Base-by-base conservation (phyloP, 2,797 vertebrate genomes). In the Platalea minor region DNA sequence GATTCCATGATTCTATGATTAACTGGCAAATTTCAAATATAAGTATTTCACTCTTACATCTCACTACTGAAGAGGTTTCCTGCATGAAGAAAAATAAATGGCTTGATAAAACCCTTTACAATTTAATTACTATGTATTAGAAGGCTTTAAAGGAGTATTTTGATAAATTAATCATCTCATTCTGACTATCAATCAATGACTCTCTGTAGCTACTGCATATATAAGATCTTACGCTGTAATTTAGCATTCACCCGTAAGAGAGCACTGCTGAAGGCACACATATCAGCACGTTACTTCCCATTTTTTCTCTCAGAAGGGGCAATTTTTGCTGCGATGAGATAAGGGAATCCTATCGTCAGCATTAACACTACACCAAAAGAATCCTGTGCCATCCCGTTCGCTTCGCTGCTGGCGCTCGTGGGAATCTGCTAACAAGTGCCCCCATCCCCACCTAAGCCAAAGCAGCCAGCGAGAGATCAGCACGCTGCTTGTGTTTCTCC, bases 231-330 rank as follows among this genome's bases (percentile, higher is more conserved):
- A 33, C 0, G 23, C 64, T 45, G 61, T 7, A 9, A 10, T 33
- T 57, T 14, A 67, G 56, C 51, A 10, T 14, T 25, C 8, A 5
- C 17, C 74, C 53, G 0, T 29, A 6, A 3, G 33, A 15, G 3
- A 88, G 81, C 53, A 8, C 37, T 19, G 75, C 83, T 19, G 35
- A 63, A 35, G 25, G 25, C 29, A 17, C 10, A 33, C 29, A 20
- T 5, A 59, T 3, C 77, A 39, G 35, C 1, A 0, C 0, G 9
- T 3, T 3, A 5, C 24, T 9, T 15, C 84, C 65, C 45, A 2
- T 18, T 5, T 41, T 3, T 33, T 17, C 77, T 17, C 87, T 31
- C 33, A 29, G 15, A 63, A 29, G 33, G 26, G 28, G 13, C 10
- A 9, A n/a, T 2, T 39, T 39, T 37, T 24, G 35, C 48, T 60